Evolutionary conservation across 2,888 invertebrate genomes (phyloP), one percentile per base, ranked within the genome.

Genomic region (Drosophila eohydei): DNA sequence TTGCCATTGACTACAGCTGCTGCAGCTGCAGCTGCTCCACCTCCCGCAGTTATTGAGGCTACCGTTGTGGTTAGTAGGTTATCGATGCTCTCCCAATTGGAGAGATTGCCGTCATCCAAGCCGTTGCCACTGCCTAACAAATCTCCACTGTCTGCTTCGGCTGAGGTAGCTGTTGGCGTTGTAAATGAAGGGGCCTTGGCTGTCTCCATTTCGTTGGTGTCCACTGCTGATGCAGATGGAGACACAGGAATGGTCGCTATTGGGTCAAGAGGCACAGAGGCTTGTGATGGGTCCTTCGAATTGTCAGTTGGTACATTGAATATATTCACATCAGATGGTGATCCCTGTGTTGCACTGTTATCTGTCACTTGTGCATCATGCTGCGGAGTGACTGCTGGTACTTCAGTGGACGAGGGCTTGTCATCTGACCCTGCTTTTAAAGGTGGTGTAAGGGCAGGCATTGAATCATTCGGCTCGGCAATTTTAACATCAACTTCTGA

Each of bases 11-110:
- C 89, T 0, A 88, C 88, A n/a, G 76, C 83, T 7, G 80, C 77
- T 8, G 79, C 79, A n/a, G 77, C 87, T 11, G 70, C 78, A 5
- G 80, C 82, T 12, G 78, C 83, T 32, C 81, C 67, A 28, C 83
- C 74, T 30, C 79, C 77, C 6, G 79, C 79, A 3, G 83, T 80
- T 46, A 80, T 80, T 0, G 91, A 82, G 2, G 88, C 81, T 14
- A 84, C 83, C 9, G 88, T 88, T 56, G 86, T 92, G 16, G 91
- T 88, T 16, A 93, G 73, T 38, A 93, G 71, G 46, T 88, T 88
- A 56, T 93, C 92, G 11, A 92, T 85, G 67, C 86, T 92, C 21
- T 92, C 93, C 92, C 92, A 93, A 40, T 82, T 88, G 41, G 73
- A 67, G 11, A 80, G 70, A 62, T 73, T 73, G 6, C 59, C 61